These are phyloP conservation scores for Tetrao urogallus DNA, from an alignment of 2,113 vertebrate species.

Conservation along the genomic window DNA sequence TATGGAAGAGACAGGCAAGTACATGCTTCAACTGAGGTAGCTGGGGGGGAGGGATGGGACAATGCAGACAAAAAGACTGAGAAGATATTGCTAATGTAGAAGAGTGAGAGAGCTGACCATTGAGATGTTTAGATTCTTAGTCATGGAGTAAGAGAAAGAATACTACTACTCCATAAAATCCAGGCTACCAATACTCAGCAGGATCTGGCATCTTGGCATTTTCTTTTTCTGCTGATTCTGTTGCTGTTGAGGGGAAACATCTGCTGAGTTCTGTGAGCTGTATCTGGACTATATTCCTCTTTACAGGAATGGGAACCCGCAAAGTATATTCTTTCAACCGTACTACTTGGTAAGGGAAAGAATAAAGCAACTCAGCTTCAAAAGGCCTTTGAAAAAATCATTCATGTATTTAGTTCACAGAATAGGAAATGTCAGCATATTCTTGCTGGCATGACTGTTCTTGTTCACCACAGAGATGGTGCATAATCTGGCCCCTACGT, in stretches of 20 bases:
- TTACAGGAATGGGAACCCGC: neutral
- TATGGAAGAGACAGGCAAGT: neutral
- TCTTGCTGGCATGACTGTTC: neutral
- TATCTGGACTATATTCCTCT: neutral
- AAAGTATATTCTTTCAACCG: neutral
- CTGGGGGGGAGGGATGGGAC: neutral
- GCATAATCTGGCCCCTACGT: neutral
- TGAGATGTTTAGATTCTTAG: neutral
- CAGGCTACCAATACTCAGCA: neutral
- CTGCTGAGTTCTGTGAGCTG: neutral
- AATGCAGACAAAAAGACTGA: neutral
- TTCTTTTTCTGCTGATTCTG: neutral
- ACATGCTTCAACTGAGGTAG: neutral
- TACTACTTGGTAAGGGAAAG: neutral
- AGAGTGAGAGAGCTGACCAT: neutral
- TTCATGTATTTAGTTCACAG: neutral
- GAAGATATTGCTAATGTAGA: neutral
- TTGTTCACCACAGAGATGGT: neutral
- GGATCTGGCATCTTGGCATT: neutral
- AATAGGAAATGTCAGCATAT: slow-evolving; percentile 17
- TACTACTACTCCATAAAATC: neutral
- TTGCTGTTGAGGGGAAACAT: neutral
- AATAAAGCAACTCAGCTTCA: neutral
- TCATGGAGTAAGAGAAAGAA: neutral
- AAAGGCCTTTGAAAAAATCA: neutral